These are phyloP conservation scores for Microhierax caerulescens DNA, from an alignment of 2,797 vertebrate species.

Conservation along the genomic window DNA sequence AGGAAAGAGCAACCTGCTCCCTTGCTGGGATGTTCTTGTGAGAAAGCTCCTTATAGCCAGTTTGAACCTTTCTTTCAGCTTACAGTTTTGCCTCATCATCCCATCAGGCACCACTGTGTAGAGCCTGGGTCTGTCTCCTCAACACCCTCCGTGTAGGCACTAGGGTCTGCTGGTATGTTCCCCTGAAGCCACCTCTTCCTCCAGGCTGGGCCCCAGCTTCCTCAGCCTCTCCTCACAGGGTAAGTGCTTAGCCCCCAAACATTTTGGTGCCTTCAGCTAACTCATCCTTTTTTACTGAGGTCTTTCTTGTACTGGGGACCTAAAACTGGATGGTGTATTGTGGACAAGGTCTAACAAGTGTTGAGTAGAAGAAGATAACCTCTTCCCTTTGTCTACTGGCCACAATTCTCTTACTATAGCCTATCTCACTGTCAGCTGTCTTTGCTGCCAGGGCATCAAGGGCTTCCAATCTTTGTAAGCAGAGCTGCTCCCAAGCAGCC, in stretches of 20 bases:
- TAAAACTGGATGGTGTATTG: not conserved
- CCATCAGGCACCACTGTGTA: not conserved
- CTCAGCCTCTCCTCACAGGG: not conserved
- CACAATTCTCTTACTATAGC: not conserved
- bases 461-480: not conserved
- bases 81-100: not conserved
- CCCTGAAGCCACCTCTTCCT: not conserved
- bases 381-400: not conserved
- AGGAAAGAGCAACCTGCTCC: not conserved
- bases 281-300: not conserved
- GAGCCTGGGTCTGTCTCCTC: not conserved
- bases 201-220: not conserved
- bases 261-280: not conserved
- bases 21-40: not conserved
- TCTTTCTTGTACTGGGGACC: not conserved
- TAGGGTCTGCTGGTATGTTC: not conserved
- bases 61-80: not conserved
- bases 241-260: not conserved
- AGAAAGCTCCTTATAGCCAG: not conserved
- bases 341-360: not conserved
- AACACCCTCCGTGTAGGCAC: not conserved
- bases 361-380: not conserved
- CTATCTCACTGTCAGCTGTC: rapidly evolving
- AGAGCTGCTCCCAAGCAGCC: not conserved
- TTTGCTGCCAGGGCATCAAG: not conserved